Base-by-base conservation (phyloP, 1,140 invertebrate genomes). In the Thaumetopoea pityocampa region DNA sequence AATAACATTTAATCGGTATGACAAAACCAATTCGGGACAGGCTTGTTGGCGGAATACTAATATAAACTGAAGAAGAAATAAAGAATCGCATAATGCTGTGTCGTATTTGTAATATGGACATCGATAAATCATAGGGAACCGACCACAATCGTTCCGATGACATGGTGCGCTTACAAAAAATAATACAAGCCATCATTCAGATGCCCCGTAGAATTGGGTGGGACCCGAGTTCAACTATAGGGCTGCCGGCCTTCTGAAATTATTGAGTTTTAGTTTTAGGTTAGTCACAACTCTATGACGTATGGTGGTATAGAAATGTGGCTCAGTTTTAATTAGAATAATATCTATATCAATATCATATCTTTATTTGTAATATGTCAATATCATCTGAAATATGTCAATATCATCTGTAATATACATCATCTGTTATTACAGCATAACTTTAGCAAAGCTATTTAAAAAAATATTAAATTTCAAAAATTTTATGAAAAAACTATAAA, bases 21-120 rank as follows among this genome's bases (percentile, higher is more conserved):
- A 81, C 79, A 83, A 83, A 83, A 83, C 79, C 66, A 62, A 68
- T 62, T 62, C 61, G 64, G 67, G 59, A 54, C 69, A 70, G 65
- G 52, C 65, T 73, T 79, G 76, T 77, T 77, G 68, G 67, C 69
- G 52, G 76, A 78, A 83, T 83, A 83, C 79, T 83, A 83, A 83
- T 83, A 80, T 73, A 69, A 53, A 59, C 72, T 83, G 78, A 83
- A 80, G 72, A 83, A 80, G 76, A 83, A 83, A 80, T 79, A 80
- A 80, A 80, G 76, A 72, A 67, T 70, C 62, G 71, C 58, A 80
- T 80, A 80, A 78, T 78, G 62, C 67, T 78, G 69, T 82, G 73
- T 80, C 70, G 76, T 77, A 83, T 83, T 83, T 79, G 72, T 79
- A 79, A 79, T 79, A 77, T 76, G 76, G 70, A 71, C 76, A 65